Evolutionary conservation across 2,888 invertebrate species (phyloP), one percentile per base, ranked within the genome.

Genomic region (Hartigia nigra): DNA sequence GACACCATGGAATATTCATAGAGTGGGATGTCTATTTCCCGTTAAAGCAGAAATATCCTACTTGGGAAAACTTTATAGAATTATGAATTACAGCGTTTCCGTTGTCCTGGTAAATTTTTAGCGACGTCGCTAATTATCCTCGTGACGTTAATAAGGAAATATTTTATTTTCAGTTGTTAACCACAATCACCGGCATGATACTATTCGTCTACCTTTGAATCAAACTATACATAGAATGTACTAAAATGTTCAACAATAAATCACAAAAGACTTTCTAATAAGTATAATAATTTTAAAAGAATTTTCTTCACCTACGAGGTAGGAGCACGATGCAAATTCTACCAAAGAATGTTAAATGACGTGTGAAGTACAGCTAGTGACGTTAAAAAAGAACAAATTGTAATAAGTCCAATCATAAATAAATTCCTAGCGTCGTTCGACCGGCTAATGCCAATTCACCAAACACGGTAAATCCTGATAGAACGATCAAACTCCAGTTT

Each of bases 21-120:
- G 76, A 39, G 31, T 12, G 32, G 85, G 85, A 37, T 85, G 84
- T 36, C 36, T 83, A 32, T 77, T 77, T 5, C 82, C 80, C 37
- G 79, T 84, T 12, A 81, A 80, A 74, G 74, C 80, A 35, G 84
- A 84, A 77, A 81, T 85, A 35, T 75, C 77, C 39, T 84, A 84
- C 76, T 37, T 81, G 9, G 83, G 82, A 5, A 85, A 82, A 76
- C 75, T 83, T 55, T 84, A 83, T 70, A 79, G 79, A 39, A 79
- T 82, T 69, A 69, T 82, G 23, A 80, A 74, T 76, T 81, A 81
- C 74, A 76, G 77, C 5, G 82, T 83, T 9, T 82, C 76, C 4
- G 77, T 82, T 70, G 36, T 82, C 69, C 69, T 84, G 80, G 85
- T 85, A 76, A 81, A 79, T 72, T 12, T 32, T 79, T 34, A 23